phyloP scores from a whole-genome alignment of 2,888 invertebrate species.

The Dasypolia templi region DNA sequence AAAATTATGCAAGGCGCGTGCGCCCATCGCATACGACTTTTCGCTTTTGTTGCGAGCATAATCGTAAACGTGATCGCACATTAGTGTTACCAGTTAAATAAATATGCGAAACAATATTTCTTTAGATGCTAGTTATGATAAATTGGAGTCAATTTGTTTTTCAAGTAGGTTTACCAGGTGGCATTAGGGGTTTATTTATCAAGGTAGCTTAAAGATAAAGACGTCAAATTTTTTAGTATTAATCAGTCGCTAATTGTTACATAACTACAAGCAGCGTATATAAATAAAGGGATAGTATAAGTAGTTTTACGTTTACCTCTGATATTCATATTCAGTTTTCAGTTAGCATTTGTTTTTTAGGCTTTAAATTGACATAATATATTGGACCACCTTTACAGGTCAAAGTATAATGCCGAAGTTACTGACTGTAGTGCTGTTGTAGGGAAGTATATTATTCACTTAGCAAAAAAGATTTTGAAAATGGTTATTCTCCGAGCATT shows the following conservation, averaged over 20 bases:
- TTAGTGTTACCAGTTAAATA: conserved; percentile 81
- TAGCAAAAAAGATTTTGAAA: conserved; percentile 10
- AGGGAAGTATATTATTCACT: conserved; percentile 1
- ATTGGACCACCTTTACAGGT: neutral
- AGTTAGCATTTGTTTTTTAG: neutral
- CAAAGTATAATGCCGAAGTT: neutral
- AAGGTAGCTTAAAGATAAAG: too few species aligned
- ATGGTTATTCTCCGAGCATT: neutral
- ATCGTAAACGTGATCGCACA: conserved; percentile 82
- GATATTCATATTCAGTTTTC: neutral
- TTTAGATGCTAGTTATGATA: conserved; percentile 61
- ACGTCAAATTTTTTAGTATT: too few species aligned
- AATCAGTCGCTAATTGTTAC: too few species aligned
- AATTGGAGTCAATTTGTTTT: conserved; percentile 28
- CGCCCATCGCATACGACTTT: conserved; percentile 48
- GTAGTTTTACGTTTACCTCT: neutral
- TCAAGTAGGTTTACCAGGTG: conserved; percentile 4
- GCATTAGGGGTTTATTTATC: too few species aligned
- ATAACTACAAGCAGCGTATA: too few species aligned
- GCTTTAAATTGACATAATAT: too few species aligned
- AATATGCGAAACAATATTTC: conserved; percentile 72
- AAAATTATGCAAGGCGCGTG: conserved; percentile 72
- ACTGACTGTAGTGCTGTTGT: neutral
- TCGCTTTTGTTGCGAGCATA: conserved; percentile 70
- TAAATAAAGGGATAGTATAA: too few species aligned